Evolutionary conservation across 2,113 vertebrate genomes (phyloP), one percentile per base, ranked within the genome.

Genomic region (Capricornis sumatraensis): DNA sequence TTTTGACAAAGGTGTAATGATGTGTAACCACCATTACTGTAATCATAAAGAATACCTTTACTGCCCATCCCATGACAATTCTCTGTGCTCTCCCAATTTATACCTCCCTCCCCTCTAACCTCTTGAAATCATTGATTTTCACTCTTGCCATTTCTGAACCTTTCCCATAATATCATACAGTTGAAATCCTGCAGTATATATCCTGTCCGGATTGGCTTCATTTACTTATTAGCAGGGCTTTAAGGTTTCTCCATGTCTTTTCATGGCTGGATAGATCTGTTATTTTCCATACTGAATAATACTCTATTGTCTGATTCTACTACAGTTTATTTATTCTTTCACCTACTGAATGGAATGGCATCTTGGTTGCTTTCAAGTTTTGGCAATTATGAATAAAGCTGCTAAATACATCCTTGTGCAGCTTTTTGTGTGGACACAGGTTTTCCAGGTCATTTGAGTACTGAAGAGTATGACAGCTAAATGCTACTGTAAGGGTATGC

Each of bases 1-100:
- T 60, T 62, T 62, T 40, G 64, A 78, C 78, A 47, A 82, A 71
- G 6, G 8, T 1, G 7, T 45, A 57, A 13, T 45, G 74, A 23
- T 16, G 23, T 8, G 5, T 27, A n/a, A 10, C 27, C 16, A 36
- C 15, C 8, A 0, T n/a, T 36, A 43, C 0, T 23, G 21, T 15
- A 25, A 25, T n/a, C 8, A 33, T 28, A n/a, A 14, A 28, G 7
- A n/a, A 53, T 58, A 19, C 10, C 14, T 58, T 76, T 53, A 45
- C n/a, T 13, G 55, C 16, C 28, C 19, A 21, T 5, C 19, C 30
- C 30, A 16, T 47, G 76, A 11, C 50, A n/a, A 14, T 53, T 25
- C 50, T 82, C 28, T 53, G 21, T 28, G 7, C 15, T n/a, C 28
- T 13, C 6, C 60, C 4, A 7, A 13, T 50, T 58, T 27, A 74